Percentiles rank a stretch among this genome's conserved stretches.
Conservation (phyloP, 2,888 invertebrate genomes). For the Eucriotettix oculatus region DNA sequence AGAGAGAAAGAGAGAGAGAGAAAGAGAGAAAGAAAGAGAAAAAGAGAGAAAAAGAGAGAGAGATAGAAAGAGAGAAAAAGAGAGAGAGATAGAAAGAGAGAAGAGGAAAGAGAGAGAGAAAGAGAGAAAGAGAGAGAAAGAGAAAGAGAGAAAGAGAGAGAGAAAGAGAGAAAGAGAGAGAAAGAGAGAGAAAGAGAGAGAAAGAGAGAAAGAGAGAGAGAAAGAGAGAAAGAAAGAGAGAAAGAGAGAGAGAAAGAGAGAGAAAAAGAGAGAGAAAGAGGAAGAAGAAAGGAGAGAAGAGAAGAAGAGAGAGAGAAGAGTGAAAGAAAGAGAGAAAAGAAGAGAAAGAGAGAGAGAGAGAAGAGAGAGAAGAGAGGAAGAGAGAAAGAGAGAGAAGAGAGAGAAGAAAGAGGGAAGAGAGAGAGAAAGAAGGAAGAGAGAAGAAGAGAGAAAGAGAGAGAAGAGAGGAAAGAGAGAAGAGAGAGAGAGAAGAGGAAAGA, state of each 20-base stretch:
- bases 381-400: not conserved
- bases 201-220: not conserved
- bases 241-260: not conserved
- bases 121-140: too few species aligned
- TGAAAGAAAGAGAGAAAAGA: not conserved
- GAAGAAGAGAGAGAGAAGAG: too few species aligned
- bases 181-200: not conserved
- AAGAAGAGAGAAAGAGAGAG: not conserved
- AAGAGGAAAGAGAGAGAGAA: too few species aligned
- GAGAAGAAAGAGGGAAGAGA: not conserved
- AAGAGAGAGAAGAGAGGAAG: not conserved
- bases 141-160: not conserved
- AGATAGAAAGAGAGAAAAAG: too few species aligned
- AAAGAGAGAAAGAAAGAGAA: not conserved
- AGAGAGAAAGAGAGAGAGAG: not conserved
- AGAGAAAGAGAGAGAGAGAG: not conserved
- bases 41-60: not conserved
- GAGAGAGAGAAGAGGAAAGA: not conserved
- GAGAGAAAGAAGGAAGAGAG: not conserved
- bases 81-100: too few species aligned
- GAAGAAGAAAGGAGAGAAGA: not conserved
- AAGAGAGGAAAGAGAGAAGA: not conserved
- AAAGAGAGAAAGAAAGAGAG: not conserved
- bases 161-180: not conserved
- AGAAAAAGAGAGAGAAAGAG: not conserved